Base-by-base conservation (phyloP, 2,113 vertebrate genomes). In the Plestiodon gilberti region DNA sequence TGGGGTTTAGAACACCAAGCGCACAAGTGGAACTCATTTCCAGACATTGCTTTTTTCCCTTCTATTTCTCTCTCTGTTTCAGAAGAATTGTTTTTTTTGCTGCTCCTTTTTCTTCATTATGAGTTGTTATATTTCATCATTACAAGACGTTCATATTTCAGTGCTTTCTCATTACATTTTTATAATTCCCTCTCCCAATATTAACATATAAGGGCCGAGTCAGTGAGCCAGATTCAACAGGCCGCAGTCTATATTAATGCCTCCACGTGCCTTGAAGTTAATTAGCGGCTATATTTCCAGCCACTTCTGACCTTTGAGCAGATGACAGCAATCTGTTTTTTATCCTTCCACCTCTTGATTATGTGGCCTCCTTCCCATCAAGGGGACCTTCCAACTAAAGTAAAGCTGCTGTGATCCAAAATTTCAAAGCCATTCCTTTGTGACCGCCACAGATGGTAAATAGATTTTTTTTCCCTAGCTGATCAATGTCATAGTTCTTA, bases 61-160 rank as follows among this genome's bases (percentile, higher is more conserved):
- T 80, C 48, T 62, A 89, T 84, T 35, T 85, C 92, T 81, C 40
- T 85, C 92, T 81, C 80, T 76, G 18, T 57, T 86, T 73, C 86
- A 59, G 28, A 78, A 83, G 81, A 89, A 86, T n/a, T 87, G n/a
- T 52, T 48, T 78, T 81, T 94, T 89, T 40, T 25, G 3, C 3
- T 78, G 30, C 67, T 87, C 74, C 86, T 65, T 78, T 88, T 83
- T 91, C 83, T 84, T 94, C 87, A 91, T 91, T 91, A 85, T 0
- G 0, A 93, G 64, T 77, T 90, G 89, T 94, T 93, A 88, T 90
- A 85, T 83, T 91, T 88, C 89, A 89, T 91, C 88, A 82, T 88
- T 92, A 90, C 85, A 82, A 81, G 87, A 23, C 74, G 78, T 87
- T 91, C 89, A 71, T 93, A 87, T 81, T 91, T 86, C 87, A 86